Base-by-base conservation (phyloP, 2,113 vertebrate species). In the Hypomesus transpacificus region DNA sequence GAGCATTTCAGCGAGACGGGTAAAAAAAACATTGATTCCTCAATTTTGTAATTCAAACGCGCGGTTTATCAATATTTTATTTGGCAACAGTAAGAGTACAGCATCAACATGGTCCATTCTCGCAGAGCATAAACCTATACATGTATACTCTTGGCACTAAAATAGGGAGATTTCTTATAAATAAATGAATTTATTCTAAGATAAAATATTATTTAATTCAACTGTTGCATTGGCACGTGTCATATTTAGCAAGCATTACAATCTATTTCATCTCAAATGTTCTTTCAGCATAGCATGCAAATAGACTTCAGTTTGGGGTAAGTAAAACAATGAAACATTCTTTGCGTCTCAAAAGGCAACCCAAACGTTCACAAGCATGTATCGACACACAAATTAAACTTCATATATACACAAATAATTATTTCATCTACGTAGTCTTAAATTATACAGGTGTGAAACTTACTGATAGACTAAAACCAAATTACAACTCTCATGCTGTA, bases 331-430 rank as follows among this genome's bases (percentile, higher is more conserved):
- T 59, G 39, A 46, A 39, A 64, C 54, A 64, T n/a, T 39, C 22
- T n/a, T 18, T 21, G 18, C 11, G 28, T 69, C 64, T 56, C 50
- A 4, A 21, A 60, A 67, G 67, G 54, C 66, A 31, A 46, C 71
- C 69, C 26, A 58, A 75, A 78, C 75, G 46, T 62, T 67, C 61
- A 77, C 39, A 75, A 73, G 24, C 39, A 61, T 31, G 20, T 24
- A 3, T 62, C 59, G 14, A 63, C 1, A 46, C 16, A 53, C 39
- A n/a, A 22, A 54, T 31, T 74, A 2, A 46, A n/a, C 58, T 70
- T 58, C 64, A 52, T 74, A 81, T 75, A 73, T 51, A 81, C 78
- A 88, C 75, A 87, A 75, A 72, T 82, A 31, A 70, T 76, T 69
- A 61, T 73, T 69, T 28, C 73, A 14, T 50, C 82, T 17, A 46